These are phyloP conservation scores for Scaptomyza tumidula DNA, from an alignment of 2,888 invertebrate species.

Conservation along the genomic window DNA sequence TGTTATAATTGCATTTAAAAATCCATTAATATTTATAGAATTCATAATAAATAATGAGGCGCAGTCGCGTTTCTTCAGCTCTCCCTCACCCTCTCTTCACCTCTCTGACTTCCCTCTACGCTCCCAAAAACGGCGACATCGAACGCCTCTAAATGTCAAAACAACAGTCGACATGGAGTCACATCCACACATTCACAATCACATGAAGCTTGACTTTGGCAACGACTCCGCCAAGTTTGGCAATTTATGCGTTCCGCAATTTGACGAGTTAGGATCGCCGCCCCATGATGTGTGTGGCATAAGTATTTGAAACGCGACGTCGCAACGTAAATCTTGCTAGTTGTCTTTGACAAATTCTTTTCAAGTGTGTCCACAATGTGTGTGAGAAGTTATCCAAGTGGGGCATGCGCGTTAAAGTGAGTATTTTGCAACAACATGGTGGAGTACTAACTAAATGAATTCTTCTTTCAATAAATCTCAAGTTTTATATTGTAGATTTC, in stretches of 20 bases:
- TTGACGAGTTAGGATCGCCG: slow-evolving; percentile 56
- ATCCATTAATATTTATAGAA: slow-evolving; percentile 85
- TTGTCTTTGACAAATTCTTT: slow-evolving; percentile 81
- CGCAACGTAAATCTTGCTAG: slow-evolving; percentile 61
- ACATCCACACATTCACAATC: not conserved
- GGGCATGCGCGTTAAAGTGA: slow-evolving; percentile 39
- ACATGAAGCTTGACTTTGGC: slow-evolving; percentile 7
- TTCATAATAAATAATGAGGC: slow-evolving; percentile 83
- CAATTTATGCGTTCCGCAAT: slow-evolving; percentile 69
- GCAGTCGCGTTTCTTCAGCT: slow-evolving; percentile 36
- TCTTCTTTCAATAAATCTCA: not conserved
- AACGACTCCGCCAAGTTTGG: slow-evolving; percentile 64
- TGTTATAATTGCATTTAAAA: slow-evolving; percentile 84
- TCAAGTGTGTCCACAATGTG: slow-evolving; percentile 58
- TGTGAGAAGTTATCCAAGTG: slow-evolving; percentile 19
- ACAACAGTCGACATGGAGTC: slow-evolving; percentile 55
- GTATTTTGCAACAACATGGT: slow-evolving; percentile 21
- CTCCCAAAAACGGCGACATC: slow-evolving; percentile 50
- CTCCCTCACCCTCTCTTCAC: slow-evolving; percentile 5
- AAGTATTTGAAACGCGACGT: slow-evolving; percentile 65
- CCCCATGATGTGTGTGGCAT: slow-evolving; percentile 77
- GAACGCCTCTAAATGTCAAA: slow-evolving; percentile 71
- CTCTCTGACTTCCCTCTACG: not conserved
- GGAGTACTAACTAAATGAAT: too few species aligned
- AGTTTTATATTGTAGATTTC: not conserved